Evolutionary conservation across 2,797 vertebrate species (phyloP).

Genomic region (Crax fasciolata): DNA sequence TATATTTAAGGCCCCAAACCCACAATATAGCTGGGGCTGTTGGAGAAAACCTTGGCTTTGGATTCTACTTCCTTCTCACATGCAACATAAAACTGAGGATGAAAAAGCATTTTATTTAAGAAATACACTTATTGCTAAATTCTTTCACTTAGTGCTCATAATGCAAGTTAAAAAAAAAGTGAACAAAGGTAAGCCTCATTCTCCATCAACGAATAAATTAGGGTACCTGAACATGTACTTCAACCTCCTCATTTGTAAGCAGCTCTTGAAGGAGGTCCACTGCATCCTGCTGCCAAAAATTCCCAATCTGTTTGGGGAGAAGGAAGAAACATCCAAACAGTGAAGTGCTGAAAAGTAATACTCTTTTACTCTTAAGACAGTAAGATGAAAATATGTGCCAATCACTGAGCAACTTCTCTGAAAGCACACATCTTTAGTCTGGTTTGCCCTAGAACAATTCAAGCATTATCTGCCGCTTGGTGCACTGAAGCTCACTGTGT

Average conservation of each 20-base stretch:
- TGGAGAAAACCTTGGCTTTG: background rate
- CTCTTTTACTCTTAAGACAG: background rate
- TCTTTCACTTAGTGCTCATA: background rate
- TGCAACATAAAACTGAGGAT: background rate
- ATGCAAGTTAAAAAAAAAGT: background rate
- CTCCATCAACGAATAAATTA: background rate
- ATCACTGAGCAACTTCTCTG: background rate
- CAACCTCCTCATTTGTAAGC: conserved; percentile 77
- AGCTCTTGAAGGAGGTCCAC: conserved; percentile 88
- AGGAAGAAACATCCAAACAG: background rate
- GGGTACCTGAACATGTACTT: conserved; percentile 62
- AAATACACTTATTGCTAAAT: background rate
- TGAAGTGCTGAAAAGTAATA: background rate
- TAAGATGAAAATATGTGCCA: accelerated
- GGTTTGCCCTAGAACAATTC: background rate
- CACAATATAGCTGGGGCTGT: background rate
- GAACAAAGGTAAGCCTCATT: background rate
- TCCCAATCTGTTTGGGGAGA: conserved; percentile 84
- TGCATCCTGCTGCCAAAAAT: conserved; percentile 90
- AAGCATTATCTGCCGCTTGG: background rate
- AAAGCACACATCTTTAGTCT: background rate
- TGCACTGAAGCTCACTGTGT: background rate
- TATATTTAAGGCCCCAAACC: background rate
- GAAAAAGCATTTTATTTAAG: background rate
- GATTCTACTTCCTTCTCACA: background rate